phyloP scores from a whole-genome alignment of 1,140 invertebrate genomes.

The Drosophila virilis region DNA sequence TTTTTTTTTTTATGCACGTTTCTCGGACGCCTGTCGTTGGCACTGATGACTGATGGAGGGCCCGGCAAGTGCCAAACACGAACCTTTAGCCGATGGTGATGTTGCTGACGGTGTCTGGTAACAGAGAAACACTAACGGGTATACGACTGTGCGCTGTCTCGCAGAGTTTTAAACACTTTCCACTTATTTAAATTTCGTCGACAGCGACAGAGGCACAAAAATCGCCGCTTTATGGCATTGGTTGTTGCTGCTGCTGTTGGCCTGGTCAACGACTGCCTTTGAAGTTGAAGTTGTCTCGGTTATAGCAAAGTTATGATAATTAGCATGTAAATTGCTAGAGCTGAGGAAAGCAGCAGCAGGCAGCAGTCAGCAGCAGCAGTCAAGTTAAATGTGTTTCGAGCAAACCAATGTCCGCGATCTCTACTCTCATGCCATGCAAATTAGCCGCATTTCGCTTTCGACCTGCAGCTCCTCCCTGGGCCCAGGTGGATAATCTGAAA shows the following conservation, averaged over 20 bases:
- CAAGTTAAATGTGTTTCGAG: conserved; percentile 31
- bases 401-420: conserved; percentile 39
- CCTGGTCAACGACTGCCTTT: conserved; percentile 35
- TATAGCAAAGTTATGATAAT: conserved; percentile 74
- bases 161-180: conserved; percentile 66
- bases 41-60: conserved; percentile 23
- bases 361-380: conserved; percentile 8
- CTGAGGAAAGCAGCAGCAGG: conserved; percentile 53
- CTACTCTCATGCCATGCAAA: conserved; percentile 44
- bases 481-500: conserved; percentile 7
- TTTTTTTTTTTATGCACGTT: conserved; percentile 26
- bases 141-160: conserved; percentile 1
- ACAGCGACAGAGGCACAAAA: conserved; percentile 47
- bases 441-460: conserved; percentile 56
- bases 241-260: conserved; percentile 18
- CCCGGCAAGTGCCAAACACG: conserved; percentile 34
- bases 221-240: conserved; percentile 46
- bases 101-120: conserved; percentile 7
- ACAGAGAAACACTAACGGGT: conserved; percentile 33
- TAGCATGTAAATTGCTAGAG: conserved; percentile 69
- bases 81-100: conserved; percentile 25
- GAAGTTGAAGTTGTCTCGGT: conserved; percentile 35
- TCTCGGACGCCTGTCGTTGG: conserved; percentile 18
- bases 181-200: conserved; percentile 81
- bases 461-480: conserved; percentile 39